Conservation (phyloP, 2,113 vertebrate species). For the Dipodomys merriami region DNA sequence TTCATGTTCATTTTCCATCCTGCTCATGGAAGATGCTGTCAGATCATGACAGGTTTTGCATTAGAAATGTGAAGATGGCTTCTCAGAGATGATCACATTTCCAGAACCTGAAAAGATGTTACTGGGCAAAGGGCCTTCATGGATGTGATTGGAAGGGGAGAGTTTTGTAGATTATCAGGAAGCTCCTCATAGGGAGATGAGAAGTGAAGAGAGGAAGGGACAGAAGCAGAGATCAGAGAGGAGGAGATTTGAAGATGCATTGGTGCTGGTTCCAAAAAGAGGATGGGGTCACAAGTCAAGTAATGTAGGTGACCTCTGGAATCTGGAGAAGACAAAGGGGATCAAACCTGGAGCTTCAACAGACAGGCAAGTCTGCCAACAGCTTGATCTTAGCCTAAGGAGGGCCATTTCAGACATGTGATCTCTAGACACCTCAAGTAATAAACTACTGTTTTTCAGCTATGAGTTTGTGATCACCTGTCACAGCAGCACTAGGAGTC, state of each 20-base stretch:
- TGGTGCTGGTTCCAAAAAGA: background rate
- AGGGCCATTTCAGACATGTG: background rate
- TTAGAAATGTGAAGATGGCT: background rate
- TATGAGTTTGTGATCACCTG: background rate
- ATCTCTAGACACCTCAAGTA: background rate
- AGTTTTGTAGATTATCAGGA: background rate
- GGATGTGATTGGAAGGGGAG: background rate
- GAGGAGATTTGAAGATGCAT: background rate
- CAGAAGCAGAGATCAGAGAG: background rate
- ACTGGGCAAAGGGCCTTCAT: background rate
- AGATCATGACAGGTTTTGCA: background rate
- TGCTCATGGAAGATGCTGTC: background rate
- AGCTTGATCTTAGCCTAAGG: background rate
- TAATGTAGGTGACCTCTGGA: background rate
- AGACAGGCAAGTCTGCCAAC: background rate
- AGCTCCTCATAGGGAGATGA: background rate
- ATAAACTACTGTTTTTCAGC: constrained; percentile 7
- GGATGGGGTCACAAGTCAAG: background rate
- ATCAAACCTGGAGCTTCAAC: too few relatives aligned
- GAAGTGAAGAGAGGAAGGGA: background rate
- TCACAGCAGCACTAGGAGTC: background rate
- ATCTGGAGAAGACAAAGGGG: background rate
- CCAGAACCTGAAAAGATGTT: background rate
- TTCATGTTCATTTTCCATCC: background rate
- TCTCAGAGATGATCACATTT: background rate